phyloP scores from a whole-genome alignment of 2,797 vertebrate genomes.

The Anguilla megastoma region DNA sequence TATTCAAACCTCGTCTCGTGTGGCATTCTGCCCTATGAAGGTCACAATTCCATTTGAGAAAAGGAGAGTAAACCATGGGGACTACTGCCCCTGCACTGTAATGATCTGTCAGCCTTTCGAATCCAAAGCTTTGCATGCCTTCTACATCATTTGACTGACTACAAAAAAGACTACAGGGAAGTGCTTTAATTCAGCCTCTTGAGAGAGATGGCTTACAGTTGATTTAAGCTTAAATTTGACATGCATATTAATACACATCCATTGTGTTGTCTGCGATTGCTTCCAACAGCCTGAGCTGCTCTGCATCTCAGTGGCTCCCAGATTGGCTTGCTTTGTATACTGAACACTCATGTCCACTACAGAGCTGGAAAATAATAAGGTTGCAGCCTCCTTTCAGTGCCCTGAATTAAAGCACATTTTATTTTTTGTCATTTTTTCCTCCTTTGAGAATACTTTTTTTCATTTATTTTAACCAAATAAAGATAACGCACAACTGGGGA shows the following conservation, averaged over 20 bases:
- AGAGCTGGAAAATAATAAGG: not conserved
- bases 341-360: not conserved
- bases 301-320: not conserved
- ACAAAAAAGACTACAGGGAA: conserved; percentile 20
- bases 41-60: conserved; percentile 7
- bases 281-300: not conserved
- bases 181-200: conserved; percentile 26
- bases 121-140: not conserved
- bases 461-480: not conserved
- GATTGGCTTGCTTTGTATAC: not conserved
- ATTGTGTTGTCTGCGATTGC: conserved; percentile 13
- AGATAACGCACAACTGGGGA: not conserved
- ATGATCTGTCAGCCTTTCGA: not conserved
- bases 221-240: conserved; percentile 33
- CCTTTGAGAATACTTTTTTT: not conserved
- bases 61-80: conserved; percentile 16
- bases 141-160: conserved; percentile 41
- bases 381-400: not conserved
- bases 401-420: not conserved
- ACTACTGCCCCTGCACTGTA: not conserved
- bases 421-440: not conserved
- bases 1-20: conserved; percentile 5
- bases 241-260: conserved; percentile 28
- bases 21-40: conserved; percentile 2
- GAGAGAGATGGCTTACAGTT: conserved; percentile 33